Evolutionary conservation across 2,113 vertebrate genomes (phyloP), one percentile per base, ranked within the genome.

Genomic region (Salminus brasiliensis): DNA sequence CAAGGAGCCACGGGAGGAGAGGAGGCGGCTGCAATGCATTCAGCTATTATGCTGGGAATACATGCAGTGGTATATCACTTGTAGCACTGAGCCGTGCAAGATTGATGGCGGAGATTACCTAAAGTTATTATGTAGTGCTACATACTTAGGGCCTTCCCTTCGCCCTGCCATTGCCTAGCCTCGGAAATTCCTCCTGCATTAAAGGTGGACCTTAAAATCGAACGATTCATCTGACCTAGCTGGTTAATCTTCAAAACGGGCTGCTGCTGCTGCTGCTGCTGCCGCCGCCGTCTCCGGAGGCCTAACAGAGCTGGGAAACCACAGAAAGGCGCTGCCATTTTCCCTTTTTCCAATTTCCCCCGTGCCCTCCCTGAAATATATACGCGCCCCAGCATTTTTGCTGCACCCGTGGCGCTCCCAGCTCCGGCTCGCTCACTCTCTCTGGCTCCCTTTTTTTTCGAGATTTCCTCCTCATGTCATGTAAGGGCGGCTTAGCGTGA

Each of bases 341-440:
- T 74, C 45, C n/a, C 67, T 72, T 82, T 81, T 77, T 74, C 83
- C 79, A 78, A 74, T n/a, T n/a, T n/a, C n/a, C n/a, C n/a, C n/a
- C n/a, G n/a, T n/a, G 70, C 67, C 52, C 75, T 41, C 34, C 55
- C 75, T 84, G 70, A 39, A 78, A 81, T 78, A 84, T 81, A 81
- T 34, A 68, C 55, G 67, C 74, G 57, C 63, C 73, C 62, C 43
- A 18, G 39, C 73, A 60, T 80, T 73, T 83, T 71, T 80, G 59
- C 13, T 67, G 70, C 15, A 13, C 52, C 16, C 6, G 34, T 11
- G 30, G 21, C 27, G 74, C 73, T 55, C 72, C 27, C 60, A 16
- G 49, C 72, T 60, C n/a, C n/a, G n/a, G n/a, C n/a, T n/a, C 21
- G 18, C 62, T 71, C 76, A 55, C 13, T 72, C 11, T n/a, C 13